These are phyloP conservation scores for Trissolcus basalis DNA, from an alignment of 1,140 invertebrate genomes.

Conservation along the genomic window DNA sequence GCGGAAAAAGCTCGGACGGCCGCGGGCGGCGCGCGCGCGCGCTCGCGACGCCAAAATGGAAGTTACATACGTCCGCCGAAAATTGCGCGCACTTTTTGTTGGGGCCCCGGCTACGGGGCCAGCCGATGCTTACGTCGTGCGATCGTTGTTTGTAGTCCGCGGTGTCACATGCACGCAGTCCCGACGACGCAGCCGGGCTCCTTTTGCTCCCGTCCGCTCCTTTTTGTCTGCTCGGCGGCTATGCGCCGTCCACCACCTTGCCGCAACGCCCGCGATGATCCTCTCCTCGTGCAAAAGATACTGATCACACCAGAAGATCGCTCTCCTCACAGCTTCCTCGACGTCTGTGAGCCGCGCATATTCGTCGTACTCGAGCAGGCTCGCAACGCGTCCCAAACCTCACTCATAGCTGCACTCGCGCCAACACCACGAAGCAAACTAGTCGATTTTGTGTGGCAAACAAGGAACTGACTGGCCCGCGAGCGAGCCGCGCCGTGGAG, in stretches of 20 bases:
- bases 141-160: constrained; percentile 32
- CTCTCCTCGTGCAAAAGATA: neutral
- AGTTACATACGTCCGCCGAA: constrained; percentile 16
- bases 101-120: neutral
- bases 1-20: constrained; percentile 29
- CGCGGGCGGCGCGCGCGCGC: constrained; percentile 19
- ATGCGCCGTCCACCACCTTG: no score
- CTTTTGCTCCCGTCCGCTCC: neutral
- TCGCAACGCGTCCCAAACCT: constrained; percentile 31
- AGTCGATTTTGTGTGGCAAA: constrained; percentile 78
- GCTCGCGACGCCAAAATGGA: constrained; percentile 46
- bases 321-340: constrained; percentile 11
- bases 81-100: constrained; percentile 24
- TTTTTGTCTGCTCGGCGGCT: neutral
- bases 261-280: neutral
- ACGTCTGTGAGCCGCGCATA: constrained; percentile 36
- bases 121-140: constrained; percentile 3
- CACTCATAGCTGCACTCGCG: constrained; percentile 67
- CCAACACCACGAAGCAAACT: constrained; percentile 73
- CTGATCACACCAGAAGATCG: neutral
- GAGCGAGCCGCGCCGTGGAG: constrained; percentile 68
- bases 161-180: constrained; percentile 39
- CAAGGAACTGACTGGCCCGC: constrained; percentile 76
- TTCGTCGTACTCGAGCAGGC: constrained; percentile 30
- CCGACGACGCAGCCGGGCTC: constrained; percentile 29